Conservation (phyloP, 2,797 vertebrate species). For the Nasua narica region DNA sequence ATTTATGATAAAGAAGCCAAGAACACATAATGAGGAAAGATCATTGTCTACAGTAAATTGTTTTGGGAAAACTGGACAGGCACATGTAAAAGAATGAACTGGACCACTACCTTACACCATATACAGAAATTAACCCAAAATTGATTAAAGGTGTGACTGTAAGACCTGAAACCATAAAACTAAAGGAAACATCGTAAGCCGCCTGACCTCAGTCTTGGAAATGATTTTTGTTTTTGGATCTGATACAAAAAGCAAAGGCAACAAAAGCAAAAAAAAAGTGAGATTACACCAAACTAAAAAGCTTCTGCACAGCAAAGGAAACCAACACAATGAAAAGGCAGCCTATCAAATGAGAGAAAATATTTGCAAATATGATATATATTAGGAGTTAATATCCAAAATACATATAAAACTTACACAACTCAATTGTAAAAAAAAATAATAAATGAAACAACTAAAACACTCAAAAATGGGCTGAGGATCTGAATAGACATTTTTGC, state of each 20-base stretch:
- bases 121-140: neutral
- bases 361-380: neutral
- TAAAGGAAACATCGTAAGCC: neutral
- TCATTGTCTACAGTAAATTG: neutral
- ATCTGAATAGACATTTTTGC: neutral
- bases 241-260: neutral
- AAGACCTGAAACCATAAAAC: neutral
- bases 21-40: neutral
- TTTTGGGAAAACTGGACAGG: neutral
- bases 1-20: neutral
- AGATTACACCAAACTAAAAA: neutral
- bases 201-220: neutral
- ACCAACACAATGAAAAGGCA: neutral
- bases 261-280: neutral
- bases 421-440: neutral
- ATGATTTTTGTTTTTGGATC: neutral
- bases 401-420: neutral
- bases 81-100: neutral
- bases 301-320: neutral
- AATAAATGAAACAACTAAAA: neutral
- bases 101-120: neutral
- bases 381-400: neutral
- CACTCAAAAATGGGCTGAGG: neutral
- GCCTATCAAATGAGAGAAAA: neutral
- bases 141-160: neutral